These are phyloP conservation scores for Ostrea denselamellosa DNA, from an alignment of 1,140 invertebrate species.

Conservation along the genomic window DNA sequence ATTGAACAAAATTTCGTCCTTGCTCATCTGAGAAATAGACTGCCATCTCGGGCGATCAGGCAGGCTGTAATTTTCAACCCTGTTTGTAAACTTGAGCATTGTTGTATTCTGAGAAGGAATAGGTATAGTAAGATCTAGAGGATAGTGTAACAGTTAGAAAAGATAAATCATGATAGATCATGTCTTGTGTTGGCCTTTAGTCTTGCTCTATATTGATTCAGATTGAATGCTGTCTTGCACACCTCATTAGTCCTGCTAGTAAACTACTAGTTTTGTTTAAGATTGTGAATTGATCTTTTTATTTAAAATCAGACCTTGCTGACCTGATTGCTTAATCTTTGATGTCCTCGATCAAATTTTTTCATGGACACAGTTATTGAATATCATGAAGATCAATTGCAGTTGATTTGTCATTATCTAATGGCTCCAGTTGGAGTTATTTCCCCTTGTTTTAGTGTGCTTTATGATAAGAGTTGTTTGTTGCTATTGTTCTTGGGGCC, in stretches of 20 bases:
- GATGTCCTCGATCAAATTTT: neutral
- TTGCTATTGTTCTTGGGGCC: neutral
- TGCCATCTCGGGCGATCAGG: too few species aligned
- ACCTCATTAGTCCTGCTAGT: neutral
- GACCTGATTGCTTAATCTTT: constrained; percentile 4
- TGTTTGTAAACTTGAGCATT: neutral
- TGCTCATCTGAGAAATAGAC: too few species aligned
- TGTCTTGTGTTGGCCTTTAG: neutral
- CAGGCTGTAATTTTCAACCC: too few species aligned
- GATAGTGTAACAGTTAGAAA: constrained; percentile 11
- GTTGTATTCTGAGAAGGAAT: neutral
- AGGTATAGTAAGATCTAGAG: neutral
- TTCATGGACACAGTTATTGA: neutral
- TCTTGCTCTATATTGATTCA: neutral
- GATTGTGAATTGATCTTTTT: constrained; percentile 14
- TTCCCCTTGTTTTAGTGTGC: neutral
- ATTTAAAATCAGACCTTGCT: constrained; percentile 6
- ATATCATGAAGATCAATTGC: neutral
- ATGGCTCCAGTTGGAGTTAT: neutral
- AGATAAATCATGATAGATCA: neutral
- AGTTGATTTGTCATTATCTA: constrained; percentile 10
- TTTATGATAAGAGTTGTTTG: neutral
- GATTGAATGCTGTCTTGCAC: constrained; percentile 11
- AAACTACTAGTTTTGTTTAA: neutral
- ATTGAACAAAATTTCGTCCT: too few species aligned